Evolutionary conservation across 2,113 vertebrate species (phyloP).

Genomic region (Romanogobio albipinnatus): DNA sequence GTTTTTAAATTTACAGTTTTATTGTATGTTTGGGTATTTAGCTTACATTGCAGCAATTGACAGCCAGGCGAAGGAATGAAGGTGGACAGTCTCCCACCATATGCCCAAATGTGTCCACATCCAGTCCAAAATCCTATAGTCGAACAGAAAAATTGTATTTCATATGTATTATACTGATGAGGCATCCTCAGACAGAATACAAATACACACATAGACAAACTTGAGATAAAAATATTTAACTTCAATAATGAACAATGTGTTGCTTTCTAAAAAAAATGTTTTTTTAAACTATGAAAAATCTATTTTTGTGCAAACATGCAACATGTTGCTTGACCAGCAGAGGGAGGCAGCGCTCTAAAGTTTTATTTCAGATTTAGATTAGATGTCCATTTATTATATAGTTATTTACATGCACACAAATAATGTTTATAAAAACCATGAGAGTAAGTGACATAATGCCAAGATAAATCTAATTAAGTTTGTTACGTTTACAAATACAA

Average conservation of each 20-base stretch:
- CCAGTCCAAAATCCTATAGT: slow-evolving; percentile 89
- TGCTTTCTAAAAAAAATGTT: neutral
- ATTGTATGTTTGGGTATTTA: neutral
- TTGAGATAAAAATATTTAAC: neutral
- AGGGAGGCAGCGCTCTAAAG: neutral
- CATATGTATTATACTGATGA: neutral
- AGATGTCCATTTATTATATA: neutral
- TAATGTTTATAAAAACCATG: neutral
- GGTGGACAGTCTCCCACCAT: slow-evolving; percentile 86
- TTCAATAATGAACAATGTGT: neutral
- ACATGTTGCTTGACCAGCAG: neutral
- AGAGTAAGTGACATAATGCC: neutral
- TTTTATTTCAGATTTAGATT: neutral
- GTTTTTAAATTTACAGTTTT: neutral
- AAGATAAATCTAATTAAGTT: neutral
- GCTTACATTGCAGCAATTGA: slow-evolving; percentile 91
- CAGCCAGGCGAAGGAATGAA: slow-evolving; percentile 85
- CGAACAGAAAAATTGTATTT: neutral
- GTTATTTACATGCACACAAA: neutral
- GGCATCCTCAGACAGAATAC: neutral
- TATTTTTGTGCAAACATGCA: neutral
- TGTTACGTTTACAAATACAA: neutral
- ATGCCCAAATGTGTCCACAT: slow-evolving; percentile 82
- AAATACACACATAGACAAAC: neutral
- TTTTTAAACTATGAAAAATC: neutral